Conservation (phyloP, 2,113 vertebrate genomes). For the Epinephelus cyanopodus region DNA sequence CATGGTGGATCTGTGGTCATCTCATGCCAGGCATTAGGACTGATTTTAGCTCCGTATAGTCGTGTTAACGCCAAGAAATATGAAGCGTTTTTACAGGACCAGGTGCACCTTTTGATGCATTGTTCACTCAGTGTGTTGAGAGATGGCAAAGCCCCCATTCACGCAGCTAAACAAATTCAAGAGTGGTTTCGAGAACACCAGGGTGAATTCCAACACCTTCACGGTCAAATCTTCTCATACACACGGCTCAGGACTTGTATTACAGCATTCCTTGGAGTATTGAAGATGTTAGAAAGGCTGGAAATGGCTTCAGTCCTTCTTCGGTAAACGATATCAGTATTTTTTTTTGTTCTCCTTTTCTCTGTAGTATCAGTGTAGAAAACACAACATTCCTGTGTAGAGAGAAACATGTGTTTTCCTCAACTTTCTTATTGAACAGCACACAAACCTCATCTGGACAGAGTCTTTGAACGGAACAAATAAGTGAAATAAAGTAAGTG, state of each 20-base stretch:
- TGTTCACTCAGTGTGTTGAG: conserved; percentile 48
- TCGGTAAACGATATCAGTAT: conserved; percentile 12
- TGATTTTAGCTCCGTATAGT: conserved; percentile 25
- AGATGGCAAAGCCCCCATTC: conserved; percentile 46
- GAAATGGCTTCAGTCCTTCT: conserved; percentile 28
- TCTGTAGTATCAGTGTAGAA: not conserved
- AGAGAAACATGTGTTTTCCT: conserved; percentile 15
- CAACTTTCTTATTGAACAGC: not conserved
- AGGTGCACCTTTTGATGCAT: conserved; percentile 68
- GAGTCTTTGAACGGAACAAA: not conserved
- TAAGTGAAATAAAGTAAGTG: conserved; percentile 11
- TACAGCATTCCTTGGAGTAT: conserved; percentile 40
- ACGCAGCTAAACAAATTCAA: conserved; percentile 52
- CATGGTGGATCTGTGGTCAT: conserved; percentile 37
- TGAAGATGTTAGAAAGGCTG: conserved; percentile 12
- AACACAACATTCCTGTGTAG: conserved; percentile 1
- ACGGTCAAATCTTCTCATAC: conserved; percentile 33
- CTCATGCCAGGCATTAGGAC: conserved; percentile 51
- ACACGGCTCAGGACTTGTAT: conserved; percentile 20
- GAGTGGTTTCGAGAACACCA: conserved; percentile 32
- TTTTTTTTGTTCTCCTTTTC: not conserved
- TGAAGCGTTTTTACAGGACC: conserved; percentile 55
- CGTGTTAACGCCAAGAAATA: conserved; percentile 42
- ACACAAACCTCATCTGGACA: conserved; percentile 10
- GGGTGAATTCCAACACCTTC: conserved; percentile 60